phyloP scores from a whole-genome alignment of 2,888 invertebrate species.

The Cantharis lateralis region DNA sequence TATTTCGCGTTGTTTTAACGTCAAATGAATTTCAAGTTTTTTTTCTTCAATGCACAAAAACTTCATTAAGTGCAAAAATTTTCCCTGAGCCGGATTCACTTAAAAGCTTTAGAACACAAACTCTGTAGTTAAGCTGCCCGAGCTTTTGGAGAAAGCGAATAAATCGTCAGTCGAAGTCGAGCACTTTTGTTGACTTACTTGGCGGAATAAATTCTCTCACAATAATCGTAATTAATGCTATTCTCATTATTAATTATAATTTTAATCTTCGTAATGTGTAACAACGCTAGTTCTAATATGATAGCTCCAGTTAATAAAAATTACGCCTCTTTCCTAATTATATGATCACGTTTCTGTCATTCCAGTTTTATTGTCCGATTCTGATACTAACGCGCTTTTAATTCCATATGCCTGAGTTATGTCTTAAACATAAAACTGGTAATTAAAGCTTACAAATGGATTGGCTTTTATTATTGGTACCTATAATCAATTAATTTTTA shows the following conservation, averaged over 20 bases:
- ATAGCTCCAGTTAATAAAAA: slow-evolving; percentile 42
- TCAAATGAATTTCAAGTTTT: not conserved
- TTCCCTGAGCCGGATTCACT: not conserved
- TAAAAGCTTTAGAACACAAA: no score
- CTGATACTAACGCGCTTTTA: slow-evolving; percentile 39
- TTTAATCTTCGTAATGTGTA: slow-evolving; percentile 26
- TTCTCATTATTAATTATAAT: not conserved
- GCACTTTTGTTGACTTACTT: not conserved
- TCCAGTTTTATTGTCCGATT: slow-evolving; percentile 50
- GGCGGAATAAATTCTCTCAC: not conserved
- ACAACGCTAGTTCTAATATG: slow-evolving; percentile 32
- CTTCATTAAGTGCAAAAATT: not conserved
- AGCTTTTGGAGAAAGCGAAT: not conserved
- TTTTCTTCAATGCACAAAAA: not conserved
- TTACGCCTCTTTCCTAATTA: slow-evolving; percentile 49
- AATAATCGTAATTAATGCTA: not conserved
- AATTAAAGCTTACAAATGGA: slow-evolving; percentile 46
- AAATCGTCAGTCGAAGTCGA: not conserved
- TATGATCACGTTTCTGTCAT: slow-evolving; percentile 53
- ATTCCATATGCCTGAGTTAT: slow-evolving; percentile 39
- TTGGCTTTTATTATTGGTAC: slow-evolving; percentile 44
- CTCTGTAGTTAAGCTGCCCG: no score
- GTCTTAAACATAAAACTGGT: slow-evolving; percentile 40
- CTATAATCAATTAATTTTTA: slow-evolving; percentile 31
- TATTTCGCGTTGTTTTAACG: not conserved